Conservation (phyloP, 1,140 invertebrate species). For the Metopolophium dirhodum region DNA sequence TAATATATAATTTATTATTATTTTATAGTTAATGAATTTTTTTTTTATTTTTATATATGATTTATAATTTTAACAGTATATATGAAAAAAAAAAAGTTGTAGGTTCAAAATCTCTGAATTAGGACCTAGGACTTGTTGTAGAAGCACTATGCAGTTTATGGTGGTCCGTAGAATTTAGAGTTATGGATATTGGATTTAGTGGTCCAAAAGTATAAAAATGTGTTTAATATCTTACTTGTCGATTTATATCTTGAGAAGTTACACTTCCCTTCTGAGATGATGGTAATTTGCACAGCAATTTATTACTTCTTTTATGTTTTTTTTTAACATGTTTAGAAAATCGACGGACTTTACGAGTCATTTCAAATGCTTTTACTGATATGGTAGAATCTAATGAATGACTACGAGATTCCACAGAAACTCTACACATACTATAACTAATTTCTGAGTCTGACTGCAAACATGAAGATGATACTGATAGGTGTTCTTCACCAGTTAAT, state of each 20-base stretch:
- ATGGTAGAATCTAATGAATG: conserved; percentile 86
- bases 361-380: conserved; percentile 80
- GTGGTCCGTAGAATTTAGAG: too few relatives aligned
- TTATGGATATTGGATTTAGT: too few relatives aligned
- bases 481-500: conserved; percentile 67
- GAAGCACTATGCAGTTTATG: too few relatives aligned
- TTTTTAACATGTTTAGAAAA: conserved; percentile 51
- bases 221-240: conserved; percentile 37
- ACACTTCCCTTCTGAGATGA: conserved; percentile 47
- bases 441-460: conserved; percentile 78
- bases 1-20: too few relatives aligned
- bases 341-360: conserved; percentile 73
- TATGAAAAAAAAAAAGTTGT: too few relatives aligned
- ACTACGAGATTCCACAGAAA: conserved; percentile 80
- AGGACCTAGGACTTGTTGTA: too few relatives aligned
- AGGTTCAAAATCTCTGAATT: too few relatives aligned
- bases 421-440: conserved; percentile 71
- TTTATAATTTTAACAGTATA: too few relatives aligned
- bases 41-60: too few relatives aligned
- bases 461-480: conserved; percentile 69
- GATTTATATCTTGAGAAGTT: conserved; percentile 47
- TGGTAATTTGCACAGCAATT: conserved; percentile 20
- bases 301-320: conserved; percentile 47
- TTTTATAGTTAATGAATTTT: too few relatives aligned
- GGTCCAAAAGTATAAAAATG: background rate